Percentiles rank a stretch among this genome's conserved stretches.
Conservation (phyloP, 2,113 vertebrate species). For the Lepisosteus osseus region DNA sequence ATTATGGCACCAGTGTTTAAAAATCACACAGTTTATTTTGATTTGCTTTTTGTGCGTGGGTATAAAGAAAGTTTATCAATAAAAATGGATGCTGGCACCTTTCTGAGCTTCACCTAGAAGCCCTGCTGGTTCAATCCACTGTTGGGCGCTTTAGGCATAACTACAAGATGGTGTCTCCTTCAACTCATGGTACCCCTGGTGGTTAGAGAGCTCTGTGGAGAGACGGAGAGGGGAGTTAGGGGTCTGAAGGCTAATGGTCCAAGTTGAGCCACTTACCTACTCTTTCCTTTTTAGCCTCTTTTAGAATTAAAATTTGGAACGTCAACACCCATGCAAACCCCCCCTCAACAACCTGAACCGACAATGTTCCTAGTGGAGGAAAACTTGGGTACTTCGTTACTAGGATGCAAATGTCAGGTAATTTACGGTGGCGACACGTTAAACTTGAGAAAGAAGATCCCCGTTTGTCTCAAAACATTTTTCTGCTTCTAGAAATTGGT, state of each 20-base stretch:
- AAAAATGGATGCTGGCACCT: neutral
- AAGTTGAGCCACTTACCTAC: conserved; percentile 33
- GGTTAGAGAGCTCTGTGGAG: conserved; percentile 71
- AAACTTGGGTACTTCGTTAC: no score
- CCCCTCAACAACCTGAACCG: no score
- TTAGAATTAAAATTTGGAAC: conserved; percentile 36
- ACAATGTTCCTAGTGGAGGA: no score
- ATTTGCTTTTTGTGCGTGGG: neutral
- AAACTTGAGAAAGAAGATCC: no score
- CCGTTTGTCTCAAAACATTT: no score
- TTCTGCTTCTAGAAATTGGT: no score
- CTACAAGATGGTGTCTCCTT: conserved; percentile 72
- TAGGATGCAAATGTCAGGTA: no score
- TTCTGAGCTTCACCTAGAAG: conserved; percentile 12
- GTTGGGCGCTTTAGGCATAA: conserved; percentile 56
- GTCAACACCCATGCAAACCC: neutral
- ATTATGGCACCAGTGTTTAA: no score
- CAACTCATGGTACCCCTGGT: conserved; percentile 76
- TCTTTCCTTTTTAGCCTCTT: conserved; percentile 35
- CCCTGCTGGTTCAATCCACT: conserved; percentile 51
- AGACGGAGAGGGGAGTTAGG: conserved; percentile 72
- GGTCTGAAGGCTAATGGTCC: conserved; percentile 44
- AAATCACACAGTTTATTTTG: no score
- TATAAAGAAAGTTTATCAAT: neutral
- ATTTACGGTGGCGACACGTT: no score